These are phyloP conservation scores for Parotocinclus haroldoi DNA, from an alignment of 2,797 vertebrate species.

Conservation along the genomic window DNA sequence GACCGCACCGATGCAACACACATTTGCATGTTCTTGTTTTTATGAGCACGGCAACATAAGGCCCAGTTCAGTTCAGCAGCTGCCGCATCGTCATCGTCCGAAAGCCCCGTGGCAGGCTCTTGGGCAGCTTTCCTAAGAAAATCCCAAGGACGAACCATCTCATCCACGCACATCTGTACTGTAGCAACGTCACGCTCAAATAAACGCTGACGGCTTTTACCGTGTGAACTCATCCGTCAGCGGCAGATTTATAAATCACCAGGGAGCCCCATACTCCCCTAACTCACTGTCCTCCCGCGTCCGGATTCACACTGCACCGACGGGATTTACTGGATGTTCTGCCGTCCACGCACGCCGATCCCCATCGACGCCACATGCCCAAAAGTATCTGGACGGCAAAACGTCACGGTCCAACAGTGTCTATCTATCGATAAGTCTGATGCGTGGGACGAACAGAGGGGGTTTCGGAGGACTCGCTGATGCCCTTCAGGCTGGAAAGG, in stretches of 20 bases:
- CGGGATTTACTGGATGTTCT: too few species aligned
- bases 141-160: conserved; percentile 14
- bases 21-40: too few species aligned
- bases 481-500: not conserved
- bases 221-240: conserved; percentile 18
- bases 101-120: conserved; percentile 4
- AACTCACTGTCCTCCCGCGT: not conserved
- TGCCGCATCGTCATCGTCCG: conserved; percentile 4
- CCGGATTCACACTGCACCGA: too few species aligned
- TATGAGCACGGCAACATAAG: not conserved
- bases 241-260: conserved; percentile 38
- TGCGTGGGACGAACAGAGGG: not conserved
- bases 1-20: too few species aligned
- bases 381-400: too few species aligned
- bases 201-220: conserved; percentile 6
- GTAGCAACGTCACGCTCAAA: not conserved
- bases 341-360: too few species aligned
- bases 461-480: not conserved
- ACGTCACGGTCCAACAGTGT: too few species aligned
- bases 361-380: too few species aligned
- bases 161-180: conserved; percentile 17
- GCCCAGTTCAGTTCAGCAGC: conserved; percentile 8
- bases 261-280: not conserved
- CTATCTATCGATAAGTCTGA: too few species aligned
- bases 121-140: not conserved